A percentile compares a stretch with the other conserved stretches of the same genome.
These are phyloP conservation scores for Lapara coniferarum DNA, from an alignment of 2,888 invertebrate species.

Conservation along the genomic window DNA sequence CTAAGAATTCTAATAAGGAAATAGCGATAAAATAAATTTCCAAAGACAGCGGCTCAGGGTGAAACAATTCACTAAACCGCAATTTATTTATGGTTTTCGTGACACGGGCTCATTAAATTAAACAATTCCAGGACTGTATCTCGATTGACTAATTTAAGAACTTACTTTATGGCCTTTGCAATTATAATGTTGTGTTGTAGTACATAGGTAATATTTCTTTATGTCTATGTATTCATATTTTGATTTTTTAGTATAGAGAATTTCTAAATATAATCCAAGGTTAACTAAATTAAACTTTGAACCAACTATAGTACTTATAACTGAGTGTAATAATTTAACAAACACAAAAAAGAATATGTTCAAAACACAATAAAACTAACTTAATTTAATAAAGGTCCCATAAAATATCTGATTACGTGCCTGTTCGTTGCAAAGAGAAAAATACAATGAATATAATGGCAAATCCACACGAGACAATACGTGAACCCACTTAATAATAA, in stretches of 20 bases:
- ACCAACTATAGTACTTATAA: too few species aligned
- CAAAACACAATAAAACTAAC: too few species aligned
- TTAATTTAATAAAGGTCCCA: background rate
- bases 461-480: slow-evolving; percentile 49
- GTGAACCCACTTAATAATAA: slow-evolving; percentile 61
- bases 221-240: background rate
- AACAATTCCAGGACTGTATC: slow-evolving; percentile 2
- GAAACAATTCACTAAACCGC: background rate
- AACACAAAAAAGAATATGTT: too few species aligned
- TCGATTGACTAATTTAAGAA: slow-evolving; percentile 10
- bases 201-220: background rate
- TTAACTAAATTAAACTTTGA: too few species aligned
- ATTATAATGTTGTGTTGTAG: background rate
- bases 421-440: slow-evolving; percentile 14
- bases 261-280: too few species aligned
- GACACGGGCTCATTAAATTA: background rate
- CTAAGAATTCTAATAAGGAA: background rate
- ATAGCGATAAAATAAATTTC: slow-evolving; percentile 6
- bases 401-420: slow-evolving; percentile 1
- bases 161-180: background rate
- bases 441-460: slow-evolving; percentile 22
- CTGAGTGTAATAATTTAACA: too few species aligned
- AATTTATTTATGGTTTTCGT: slow-evolving; percentile 21
- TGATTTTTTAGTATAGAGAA: too few species aligned
- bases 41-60: background rate